Percentiles rank a stretch among this genome's conserved stretches.
Evolutionary conservation across 1,140 invertebrate species (phyloP).

Genomic region (Contarinia nasturtii): DNA sequence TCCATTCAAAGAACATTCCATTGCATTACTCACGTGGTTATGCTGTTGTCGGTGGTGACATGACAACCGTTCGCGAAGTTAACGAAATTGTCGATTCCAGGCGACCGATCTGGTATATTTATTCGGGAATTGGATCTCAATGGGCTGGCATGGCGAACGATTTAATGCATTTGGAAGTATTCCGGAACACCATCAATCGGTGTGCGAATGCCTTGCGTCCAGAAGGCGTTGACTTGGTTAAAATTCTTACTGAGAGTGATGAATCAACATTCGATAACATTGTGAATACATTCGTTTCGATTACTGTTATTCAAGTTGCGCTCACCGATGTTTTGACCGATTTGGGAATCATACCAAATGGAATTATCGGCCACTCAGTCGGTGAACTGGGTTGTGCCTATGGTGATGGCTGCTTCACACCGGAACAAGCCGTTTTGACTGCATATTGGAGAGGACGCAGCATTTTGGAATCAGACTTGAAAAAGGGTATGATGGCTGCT

Average conservation of each 20-base stretch:
- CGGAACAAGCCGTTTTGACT: constrained; percentile 78
- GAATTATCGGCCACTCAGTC: constrained; percentile 89
- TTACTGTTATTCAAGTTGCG: constrained; percentile 88
- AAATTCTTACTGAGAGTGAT: constrained; percentile 56
- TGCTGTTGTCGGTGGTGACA: constrained; percentile 36
- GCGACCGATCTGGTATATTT: constrained; percentile 80
- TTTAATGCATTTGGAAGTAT: constrained; percentile 60
- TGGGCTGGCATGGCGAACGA: constrained; percentile 85
- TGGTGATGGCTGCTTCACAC: constrained; percentile 83
- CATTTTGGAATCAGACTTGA: constrained; percentile 58
- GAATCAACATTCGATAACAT: constrained; percentile 63
- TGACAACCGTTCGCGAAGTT: constrained; percentile 19
- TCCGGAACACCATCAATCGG: constrained; percentile 54
- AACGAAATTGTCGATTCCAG: constrained; percentile 26
- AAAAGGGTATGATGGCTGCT: constrained; percentile 66
- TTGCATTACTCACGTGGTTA: constrained; percentile 63
- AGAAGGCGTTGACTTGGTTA: constrained; percentile 60
- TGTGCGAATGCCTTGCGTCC: constrained; percentile 55
- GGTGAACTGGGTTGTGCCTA: constrained; percentile 90
- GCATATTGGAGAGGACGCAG: constrained; percentile 82
- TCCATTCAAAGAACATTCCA: constrained; percentile 33
- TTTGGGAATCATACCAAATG: constrained; percentile 69
- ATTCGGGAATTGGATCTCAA: constrained; percentile 92
- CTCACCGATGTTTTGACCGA: constrained; percentile 63
- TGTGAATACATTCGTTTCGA: constrained; percentile 75